phyloP scores from a whole-genome alignment of 2,888 invertebrate species.

The Bellardia bayeri region DNA sequence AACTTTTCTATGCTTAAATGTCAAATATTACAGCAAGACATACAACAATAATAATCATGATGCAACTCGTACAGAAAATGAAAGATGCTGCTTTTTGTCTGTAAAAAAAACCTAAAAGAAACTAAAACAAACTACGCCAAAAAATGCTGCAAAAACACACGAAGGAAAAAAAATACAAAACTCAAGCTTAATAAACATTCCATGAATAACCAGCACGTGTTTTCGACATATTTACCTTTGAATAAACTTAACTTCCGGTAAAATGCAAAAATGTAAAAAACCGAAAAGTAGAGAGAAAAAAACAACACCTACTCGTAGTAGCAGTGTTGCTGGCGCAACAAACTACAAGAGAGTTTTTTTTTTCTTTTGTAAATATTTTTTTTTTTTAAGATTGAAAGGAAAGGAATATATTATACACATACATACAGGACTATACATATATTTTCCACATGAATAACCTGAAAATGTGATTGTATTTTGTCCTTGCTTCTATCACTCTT shows the following conservation, averaged over 20 bases:
- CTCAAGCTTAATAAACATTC: slow-evolving; percentile 61
- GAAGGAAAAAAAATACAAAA: slow-evolving; percentile 24
- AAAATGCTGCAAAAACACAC: not conserved
- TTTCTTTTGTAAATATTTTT: not conserved
- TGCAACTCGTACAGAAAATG: not conserved
- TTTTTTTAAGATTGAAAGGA: slow-evolving; percentile 37
- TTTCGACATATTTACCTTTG: slow-evolving; percentile 68
- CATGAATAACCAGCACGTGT: slow-evolving; percentile 68
- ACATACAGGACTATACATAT: slow-evolving; percentile 1
- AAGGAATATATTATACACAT: slow-evolving; percentile 35
- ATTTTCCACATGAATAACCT: slow-evolving; percentile 61
- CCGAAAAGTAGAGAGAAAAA: not conserved
- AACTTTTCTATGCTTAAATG: slow-evolving; percentile 23
- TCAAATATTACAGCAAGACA: slow-evolving; percentile 38
- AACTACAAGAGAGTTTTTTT: not conserved
- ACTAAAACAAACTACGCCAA: not conserved
- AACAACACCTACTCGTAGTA: not conserved
- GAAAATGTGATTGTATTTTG: slow-evolving; percentile 55
- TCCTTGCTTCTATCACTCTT: slow-evolving; percentile 4
- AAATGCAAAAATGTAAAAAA: slow-evolving; percentile 40
- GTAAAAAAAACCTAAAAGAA: not conserved
- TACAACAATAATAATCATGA: slow-evolving; percentile 34
- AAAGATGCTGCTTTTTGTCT: not conserved
- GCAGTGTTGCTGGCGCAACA: not conserved
- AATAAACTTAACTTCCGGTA: slow-evolving; percentile 66